Base-by-base conservation (phyloP, 2,797 vertebrate genomes). In the Spea hammondii region DNA sequence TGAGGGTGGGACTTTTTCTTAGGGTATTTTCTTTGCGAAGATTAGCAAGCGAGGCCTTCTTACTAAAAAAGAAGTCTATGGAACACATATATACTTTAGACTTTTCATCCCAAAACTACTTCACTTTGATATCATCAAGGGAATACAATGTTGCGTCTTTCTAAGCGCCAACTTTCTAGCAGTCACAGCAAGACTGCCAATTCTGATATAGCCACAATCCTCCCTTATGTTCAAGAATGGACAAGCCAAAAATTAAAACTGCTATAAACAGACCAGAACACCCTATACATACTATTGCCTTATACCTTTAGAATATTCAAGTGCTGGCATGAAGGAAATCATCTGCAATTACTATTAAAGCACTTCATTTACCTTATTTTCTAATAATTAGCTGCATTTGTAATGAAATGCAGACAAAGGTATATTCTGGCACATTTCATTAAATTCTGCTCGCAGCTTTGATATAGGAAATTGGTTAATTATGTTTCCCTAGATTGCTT, bases 181-280 rank as follows among this genome's bases (percentile, higher is more conserved):
- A 44, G 70, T 53, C 70, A 55, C 51, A 65, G 62, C 44, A 17
- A 67, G 64, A 64, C 49, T 81, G 72, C 79, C 79, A 76, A 47
- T 72, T 80, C 62, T 6, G 74, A 60, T 73, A 74, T 69, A 53
- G 65, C 78, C 67, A 65, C 72, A 82, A 73, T 82, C 74, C 70
- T 65, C 8, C 75, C 80, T 73, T 82, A 77, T 82, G 79, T 77
- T 82, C 64, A 60, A 8, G 48, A 73, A 4, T n/a, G 48, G 46
- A 53, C 11, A 65, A 73, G 79, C 79, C 79, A 82, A 72, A 55
- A 72, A 60, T 11, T 66, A 72, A 44, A 13, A 32, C 55, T 5
- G 0, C 12, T 32, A 46, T 70, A 69, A 64, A 70, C 65, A 79
- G 57, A 62, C 65, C 32, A 51, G 44, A 64, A 67, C 32, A 70